Evolutionary conservation across 1,140 invertebrate species (phyloP).

Genomic region (Luehdorfia chinensis): DNA sequence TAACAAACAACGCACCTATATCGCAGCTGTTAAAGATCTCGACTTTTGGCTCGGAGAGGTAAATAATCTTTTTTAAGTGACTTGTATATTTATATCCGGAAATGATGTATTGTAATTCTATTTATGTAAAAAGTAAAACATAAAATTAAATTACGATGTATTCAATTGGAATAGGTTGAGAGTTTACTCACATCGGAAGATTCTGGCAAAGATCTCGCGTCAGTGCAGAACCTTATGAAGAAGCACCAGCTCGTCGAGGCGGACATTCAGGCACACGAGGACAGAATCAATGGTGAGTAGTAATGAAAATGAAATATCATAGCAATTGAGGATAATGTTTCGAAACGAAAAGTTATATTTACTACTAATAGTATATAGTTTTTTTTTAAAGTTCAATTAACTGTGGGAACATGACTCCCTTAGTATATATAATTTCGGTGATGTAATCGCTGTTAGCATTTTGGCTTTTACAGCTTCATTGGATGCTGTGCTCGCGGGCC

Average conservation of each 20-base stretch:
- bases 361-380: too few relatives aligned
- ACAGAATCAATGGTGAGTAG: conserved; percentile 93
- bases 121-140: too few relatives aligned
- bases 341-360: too few relatives aligned
- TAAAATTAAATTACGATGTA: too few relatives aligned
- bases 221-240: conserved; percentile 99
- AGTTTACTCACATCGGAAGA: conserved; percentile 97
- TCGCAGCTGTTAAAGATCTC: conserved; percentile 99
- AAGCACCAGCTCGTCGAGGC: conserved; percentile 99
- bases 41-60: conserved; percentile 99
- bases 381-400: too few relatives aligned
- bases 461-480: too few relatives aligned
- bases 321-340: too few relatives aligned
- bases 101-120: background rate
- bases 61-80: background rate
- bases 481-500: too few relatives aligned
- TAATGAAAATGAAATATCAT: too few relatives aligned
- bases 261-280: conserved; percentile 97
- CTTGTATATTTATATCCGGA: background rate
- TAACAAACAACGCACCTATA: conserved; percentile 98
- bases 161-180: conserved; percentile 84
- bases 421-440: too few relatives aligned
- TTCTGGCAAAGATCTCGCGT: conserved; percentile 98
- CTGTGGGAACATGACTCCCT: too few relatives aligned
- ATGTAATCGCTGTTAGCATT: too few relatives aligned